Evolutionary conservation across 2,113 vertebrate genomes (phyloP), one percentile per base, ranked within the genome.

Genomic region (Tinamus guttatus): DNA sequence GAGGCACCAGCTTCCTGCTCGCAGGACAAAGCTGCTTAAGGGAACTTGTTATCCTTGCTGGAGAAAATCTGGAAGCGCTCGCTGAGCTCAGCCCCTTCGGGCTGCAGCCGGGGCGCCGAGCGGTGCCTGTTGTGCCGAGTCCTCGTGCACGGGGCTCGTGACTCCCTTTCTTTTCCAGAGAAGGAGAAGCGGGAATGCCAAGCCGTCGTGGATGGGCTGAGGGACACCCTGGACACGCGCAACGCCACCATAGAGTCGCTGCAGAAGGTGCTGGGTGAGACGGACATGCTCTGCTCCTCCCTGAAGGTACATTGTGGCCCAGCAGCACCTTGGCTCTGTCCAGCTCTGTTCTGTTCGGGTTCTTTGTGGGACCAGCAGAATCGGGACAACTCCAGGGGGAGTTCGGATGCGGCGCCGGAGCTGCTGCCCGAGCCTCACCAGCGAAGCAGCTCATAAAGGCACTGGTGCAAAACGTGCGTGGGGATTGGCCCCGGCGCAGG

Each of bases 281-380:
- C 98, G 36, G 99, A 99, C 60, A 99, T 98, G 98, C 93, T 99
- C 59, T 99, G 99, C 85, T 98, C 98, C 56, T 97, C 99, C 56
- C 98, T 99, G 41, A 98, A 98, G 98, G 99, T 99, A 98, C 73
- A 22, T 60, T 9, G 13, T 49, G 32, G 25, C 27, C 28, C 0
- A 9, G 36, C 76, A 84, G 52, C 62, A 43, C 47, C 27, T 47
- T 11, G 20, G 13, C 47, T 15, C 77, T 54, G 58, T 38, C 20
- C 15, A 3, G 4, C 7, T 17, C 34, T 16, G 30, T 56, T 90
- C 56, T 70, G 51, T 62, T 60, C 51, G 62, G 58, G 40, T 14
- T 63, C 22, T 56, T 43, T 30, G 6, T 49, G 41, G 36, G 27
- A 60, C 75, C 21, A 58, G 76, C 73, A 59, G 60, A 41, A 7